A percentile compares a stretch with the other conserved stretches of the same genome.
Evolutionary conservation across 2,113 vertebrate species (phyloP).

Genomic region (Dascyllus trimaculatus): DNA sequence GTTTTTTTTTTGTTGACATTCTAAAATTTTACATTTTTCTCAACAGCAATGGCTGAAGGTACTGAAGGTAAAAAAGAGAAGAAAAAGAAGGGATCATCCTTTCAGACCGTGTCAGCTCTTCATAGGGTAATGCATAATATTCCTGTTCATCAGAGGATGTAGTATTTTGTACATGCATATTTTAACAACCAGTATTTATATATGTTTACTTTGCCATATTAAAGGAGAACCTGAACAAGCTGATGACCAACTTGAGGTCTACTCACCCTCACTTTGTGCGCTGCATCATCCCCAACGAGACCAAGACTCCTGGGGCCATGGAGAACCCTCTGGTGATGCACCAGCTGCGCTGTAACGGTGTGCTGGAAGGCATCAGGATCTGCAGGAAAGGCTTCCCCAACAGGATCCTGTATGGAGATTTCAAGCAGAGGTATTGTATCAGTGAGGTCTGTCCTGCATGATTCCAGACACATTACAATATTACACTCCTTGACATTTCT

Average conservation of each 20-base stretch:
- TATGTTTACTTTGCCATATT: conserved; percentile 4
- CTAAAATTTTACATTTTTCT: not conserved
- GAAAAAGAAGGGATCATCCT: conserved; percentile 96
- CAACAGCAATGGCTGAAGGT: conserved; percentile 15
- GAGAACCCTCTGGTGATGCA: conserved; percentile 95
- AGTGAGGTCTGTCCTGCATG: not conserved
- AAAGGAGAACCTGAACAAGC: conserved; percentile 95
- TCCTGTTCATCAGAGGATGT: not conserved
- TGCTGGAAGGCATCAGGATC: conserved; percentile 95
- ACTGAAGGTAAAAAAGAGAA: conserved; percentile 83
- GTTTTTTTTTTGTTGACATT: not conserved
- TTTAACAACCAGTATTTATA: conserved; percentile 34
- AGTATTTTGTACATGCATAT: not conserved
- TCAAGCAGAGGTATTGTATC: conserved; percentile 86
- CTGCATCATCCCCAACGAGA: conserved; percentile 95
- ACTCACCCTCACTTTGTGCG: conserved; percentile 96
- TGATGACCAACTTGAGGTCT: conserved; percentile 94
- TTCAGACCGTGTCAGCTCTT: conserved; percentile 94
- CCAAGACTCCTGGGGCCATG: conserved; percentile 92
- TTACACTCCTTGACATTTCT: not conserved
- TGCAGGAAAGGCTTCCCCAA: conserved; percentile 93
- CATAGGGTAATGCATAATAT: conserved; percentile 85
- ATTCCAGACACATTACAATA: not conserved
- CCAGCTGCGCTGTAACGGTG: conserved; percentile 96
- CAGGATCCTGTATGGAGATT: conserved; percentile 91